Evolutionary conservation across 2,113 vertebrate genomes (phyloP), one percentile per base, ranked within the genome.

Genomic region (Cyanoderma ruficeps): DNA sequence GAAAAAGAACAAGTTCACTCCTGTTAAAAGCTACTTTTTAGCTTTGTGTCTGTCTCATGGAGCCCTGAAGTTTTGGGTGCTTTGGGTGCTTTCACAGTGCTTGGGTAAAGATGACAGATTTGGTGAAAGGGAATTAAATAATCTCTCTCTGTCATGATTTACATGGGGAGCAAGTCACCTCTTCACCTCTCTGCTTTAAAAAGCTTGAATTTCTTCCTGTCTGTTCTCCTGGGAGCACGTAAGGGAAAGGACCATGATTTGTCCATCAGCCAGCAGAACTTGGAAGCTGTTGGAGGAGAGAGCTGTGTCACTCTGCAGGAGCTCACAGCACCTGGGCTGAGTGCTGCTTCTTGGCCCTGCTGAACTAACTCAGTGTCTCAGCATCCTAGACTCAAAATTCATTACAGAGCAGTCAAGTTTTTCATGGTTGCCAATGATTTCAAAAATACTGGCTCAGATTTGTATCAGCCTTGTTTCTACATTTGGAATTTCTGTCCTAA

Each of bases 121-220:
- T 61, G 37, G 53, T 63, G 46, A 50, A 87, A 85, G 15, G 63
- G 28, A 82, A 24, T 47, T 14, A 72, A 60, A 42, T 83, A 30
- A 65, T 52, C 55, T 65, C 50, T 94, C 47, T 74, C 41, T 23
- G 39, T 65, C 20, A 25, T 37, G 25, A 8, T 69, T 55, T 70
- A 68, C 64, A 3, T 81, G 72, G 64, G 50, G 75, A 85, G 42
- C 63, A 74, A 90, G 47, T 90, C 72, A 86, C 76, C 47, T 94
- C 64, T 89, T 96, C 85, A 67, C 64, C 39, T 81, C 79, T 74
- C 44, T 90, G 87, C 83, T 95, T 90, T 83, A 92, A 90, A 95
- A 95, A 90, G 46, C 49, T 49, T 31, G 4, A 53, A 61, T 92
- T 74, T 86, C 72, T 96, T 91, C 68, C 93, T 78, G 31, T 37